Evolutionary conservation across 2,113 vertebrate species (phyloP).

Genomic region (Heterotilapia buettikoferi): DNA sequence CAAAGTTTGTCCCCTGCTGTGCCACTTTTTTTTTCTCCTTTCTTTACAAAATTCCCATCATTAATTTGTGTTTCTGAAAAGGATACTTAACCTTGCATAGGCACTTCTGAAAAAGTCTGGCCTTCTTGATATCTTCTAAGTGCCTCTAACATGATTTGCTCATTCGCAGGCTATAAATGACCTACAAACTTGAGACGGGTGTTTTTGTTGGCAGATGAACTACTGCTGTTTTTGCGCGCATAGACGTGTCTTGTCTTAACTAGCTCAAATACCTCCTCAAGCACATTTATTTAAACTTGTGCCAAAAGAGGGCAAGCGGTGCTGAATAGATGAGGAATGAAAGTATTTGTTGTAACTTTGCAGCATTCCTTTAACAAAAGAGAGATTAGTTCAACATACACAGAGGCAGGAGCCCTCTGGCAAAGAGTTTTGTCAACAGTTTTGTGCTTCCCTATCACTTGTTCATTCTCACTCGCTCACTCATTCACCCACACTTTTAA

Average conservation of each 20-base stretch:
- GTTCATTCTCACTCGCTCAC: not conserved
- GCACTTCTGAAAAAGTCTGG: not conserved
- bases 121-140: not conserved
- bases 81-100: not conserved
- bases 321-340: constrained; percentile 52
- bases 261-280: constrained; percentile 46
- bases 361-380: constrained; percentile 67
- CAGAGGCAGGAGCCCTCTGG: constrained; percentile 40
- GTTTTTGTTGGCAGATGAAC: not conserved
- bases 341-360: constrained; percentile 60
- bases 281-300: constrained; percentile 43
- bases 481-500: not conserved
- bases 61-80: not conserved
- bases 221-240: not conserved
- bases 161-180: constrained; percentile 7
- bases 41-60: not conserved
- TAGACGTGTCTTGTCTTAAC: constrained; percentile 48
- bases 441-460: constrained; percentile 29
- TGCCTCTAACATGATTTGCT: not conserved
- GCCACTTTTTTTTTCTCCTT: not conserved
- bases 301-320: constrained; percentile 41
- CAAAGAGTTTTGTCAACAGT: constrained; percentile 42
- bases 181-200: constrained; percentile 13
- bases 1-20: not conserved
- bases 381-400: constrained; percentile 56